Conservation (phyloP, 2,797 vertebrate species). For the Siniperca scherzeri region DNA sequence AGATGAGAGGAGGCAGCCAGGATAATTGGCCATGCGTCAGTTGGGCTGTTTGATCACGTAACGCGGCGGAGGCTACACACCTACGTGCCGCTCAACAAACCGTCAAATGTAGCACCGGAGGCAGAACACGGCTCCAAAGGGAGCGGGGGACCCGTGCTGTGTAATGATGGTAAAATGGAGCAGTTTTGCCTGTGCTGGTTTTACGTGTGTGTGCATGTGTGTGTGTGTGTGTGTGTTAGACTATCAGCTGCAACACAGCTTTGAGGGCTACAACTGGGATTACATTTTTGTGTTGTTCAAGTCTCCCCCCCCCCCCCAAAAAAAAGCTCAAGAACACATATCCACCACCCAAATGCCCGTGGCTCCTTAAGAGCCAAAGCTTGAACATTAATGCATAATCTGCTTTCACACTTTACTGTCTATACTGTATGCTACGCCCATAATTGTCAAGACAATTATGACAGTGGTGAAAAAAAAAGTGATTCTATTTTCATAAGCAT, state of each 20-base stretch:
- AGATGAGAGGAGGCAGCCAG: conserved; percentile 83
- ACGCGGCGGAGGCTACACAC: conserved; percentile 82
- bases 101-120: conserved; percentile 87
- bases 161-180: conserved; percentile 85
- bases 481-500: conserved; percentile 78
- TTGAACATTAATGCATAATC: conserved; percentile 76
- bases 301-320: conserved; percentile 23
- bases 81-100: conserved; percentile 86
- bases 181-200: conserved; percentile 80
- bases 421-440: conserved; percentile 67
- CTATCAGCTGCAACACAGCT: conserved; percentile 77
- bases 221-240: conserved; percentile 65
- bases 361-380: conserved; percentile 68
- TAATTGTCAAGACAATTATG: conserved; percentile 82
- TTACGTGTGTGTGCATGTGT: conserved; percentile 52
- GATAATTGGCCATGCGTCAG: conserved; percentile 87
- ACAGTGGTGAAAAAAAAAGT: conserved; percentile 50
- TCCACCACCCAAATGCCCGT: conserved; percentile 66
- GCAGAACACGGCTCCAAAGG: conserved; percentile 85
- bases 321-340: conserved; percentile 62
- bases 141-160: conserved; percentile 83
- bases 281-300: conserved; percentile 79
- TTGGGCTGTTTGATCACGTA: conserved; percentile 84
- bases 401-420: conserved; percentile 77
- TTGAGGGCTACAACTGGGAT: conserved; percentile 81